Conservation (phyloP, 1,140 invertebrate genomes). For the Bombus soroeensis region DNA sequence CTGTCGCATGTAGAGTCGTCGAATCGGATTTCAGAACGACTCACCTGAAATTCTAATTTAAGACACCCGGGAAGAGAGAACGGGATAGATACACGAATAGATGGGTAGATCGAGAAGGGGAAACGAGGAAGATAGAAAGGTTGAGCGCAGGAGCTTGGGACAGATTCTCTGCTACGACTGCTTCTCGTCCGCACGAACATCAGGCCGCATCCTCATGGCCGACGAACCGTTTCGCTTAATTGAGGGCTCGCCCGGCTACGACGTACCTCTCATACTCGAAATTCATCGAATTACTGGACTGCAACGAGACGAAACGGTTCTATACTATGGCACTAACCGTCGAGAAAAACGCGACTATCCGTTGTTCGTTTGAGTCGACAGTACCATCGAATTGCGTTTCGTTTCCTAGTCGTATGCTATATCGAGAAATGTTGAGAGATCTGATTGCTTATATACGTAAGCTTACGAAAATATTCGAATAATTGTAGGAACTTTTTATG, state of each 20-base stretch:
- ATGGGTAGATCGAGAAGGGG: neutral
- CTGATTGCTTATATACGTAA: no score
- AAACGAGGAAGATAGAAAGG: neutral
- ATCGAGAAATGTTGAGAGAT: no score
- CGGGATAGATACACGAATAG: neutral
- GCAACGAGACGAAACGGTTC: neutral
- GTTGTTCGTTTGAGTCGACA: neutral
- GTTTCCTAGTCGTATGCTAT: neutral
- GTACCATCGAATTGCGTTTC: neutral
- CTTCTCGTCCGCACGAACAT: conserved; percentile 47
- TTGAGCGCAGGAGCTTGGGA: neutral
- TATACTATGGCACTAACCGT: neutral
- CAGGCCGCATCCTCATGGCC: conserved; percentile 1
- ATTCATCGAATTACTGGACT: conserved; percentile 45
- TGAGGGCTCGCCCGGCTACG: conserved; percentile 14
- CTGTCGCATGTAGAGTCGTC: conserved; percentile 39
- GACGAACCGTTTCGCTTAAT: conserved; percentile 60
- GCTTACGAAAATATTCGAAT: no score
- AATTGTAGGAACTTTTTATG: no score
- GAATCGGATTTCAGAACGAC: conserved; percentile 55
- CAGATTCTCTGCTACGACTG: conserved; percentile 30
- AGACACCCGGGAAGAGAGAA: conserved; percentile 25
- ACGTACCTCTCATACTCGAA: conserved; percentile 19
- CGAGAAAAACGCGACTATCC: conserved; percentile 4
- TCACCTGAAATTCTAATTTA: conserved; percentile 66